Evolutionary conservation across 1,140 invertebrate species (phyloP), one percentile per base, ranked within the genome.

Genomic region (Listronotus oregonensis): DNA sequence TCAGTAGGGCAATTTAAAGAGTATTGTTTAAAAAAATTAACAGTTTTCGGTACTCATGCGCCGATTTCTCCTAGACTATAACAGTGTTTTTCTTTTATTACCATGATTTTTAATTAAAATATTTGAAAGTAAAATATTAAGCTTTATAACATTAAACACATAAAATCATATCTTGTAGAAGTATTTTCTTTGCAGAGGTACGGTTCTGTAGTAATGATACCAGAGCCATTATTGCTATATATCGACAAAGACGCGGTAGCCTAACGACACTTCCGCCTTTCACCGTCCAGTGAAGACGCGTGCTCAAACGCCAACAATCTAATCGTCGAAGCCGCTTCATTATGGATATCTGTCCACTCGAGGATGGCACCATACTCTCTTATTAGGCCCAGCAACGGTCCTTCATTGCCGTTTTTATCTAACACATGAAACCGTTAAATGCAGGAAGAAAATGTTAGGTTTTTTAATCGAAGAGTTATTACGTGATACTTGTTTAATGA

Each of bases 191-290:
- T 27, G 21, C 5, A 27, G 21, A 37, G 11, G 3, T 31, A 17
- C 50, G 50, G 50, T 52, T 34, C 50, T 52, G 50, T 31, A 6
- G 8, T 37, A 10, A 52, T 27, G 27, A 52, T n/a, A 27, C 12
- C 11, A 17, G 0, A 55, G 21, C 10, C 44, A 17, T 18, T 47
- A 47, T 55, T 55, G 52, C 52, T 37, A 55, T 37, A 54, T 54
- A 55, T 55, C 52, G 52, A 40, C 32, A 17, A 40, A 52, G 18
- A 52, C 12, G 27, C n/a, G 37, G 10, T 49, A n/a, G n/a, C 14
- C 55, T 12, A 57, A 58, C 42, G 59, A 56, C 50, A 64, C 62
- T 68, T 68, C 66, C 66, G 66, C 66, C 66, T 68, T 68, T 68
- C 66, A 68, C 66, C 61, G 60, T 64, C 54, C 58, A 64, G 18